phyloP scores from a whole-genome alignment of 2,113 vertebrate genomes.

The Macquaria australasica region DNA sequence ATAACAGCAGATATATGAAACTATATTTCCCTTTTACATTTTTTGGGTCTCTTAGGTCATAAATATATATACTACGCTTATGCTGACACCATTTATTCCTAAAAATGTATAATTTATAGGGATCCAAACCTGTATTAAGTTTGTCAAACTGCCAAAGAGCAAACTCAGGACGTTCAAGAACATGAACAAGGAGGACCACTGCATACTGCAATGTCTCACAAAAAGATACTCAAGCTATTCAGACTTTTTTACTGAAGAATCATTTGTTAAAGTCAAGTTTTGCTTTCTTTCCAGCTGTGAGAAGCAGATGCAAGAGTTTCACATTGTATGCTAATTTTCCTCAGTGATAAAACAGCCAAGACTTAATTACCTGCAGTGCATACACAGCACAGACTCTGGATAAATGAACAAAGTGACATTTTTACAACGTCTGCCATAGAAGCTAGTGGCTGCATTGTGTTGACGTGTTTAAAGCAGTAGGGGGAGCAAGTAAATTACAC shows the following conservation, averaged over 20 bases:
- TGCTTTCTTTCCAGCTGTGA: neutral
- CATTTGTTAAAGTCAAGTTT: neutral
- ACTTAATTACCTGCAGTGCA: constrained; percentile 20
- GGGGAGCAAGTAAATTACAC: constrained; percentile 20
- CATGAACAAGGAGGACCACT: neutral
- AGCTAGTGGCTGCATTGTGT: neutral
- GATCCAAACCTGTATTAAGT: neutral
- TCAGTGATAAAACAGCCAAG: constrained; percentile 25
- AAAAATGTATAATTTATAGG: neutral
- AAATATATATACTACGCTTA: neutral
- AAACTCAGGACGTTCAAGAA: too few relatives aligned
- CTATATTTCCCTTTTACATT: neutral
- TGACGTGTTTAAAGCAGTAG: constrained; percentile 37
- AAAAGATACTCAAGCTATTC: neutral
- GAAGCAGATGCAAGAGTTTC: neutral
- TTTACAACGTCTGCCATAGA: neutral
- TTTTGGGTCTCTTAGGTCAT: neutral
- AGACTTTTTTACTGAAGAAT: neutral
- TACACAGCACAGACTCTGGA: constrained; percentile 9
- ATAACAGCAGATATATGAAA: neutral
- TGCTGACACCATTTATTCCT: neutral
- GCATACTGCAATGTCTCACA: neutral
- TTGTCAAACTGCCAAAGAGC: neutral
- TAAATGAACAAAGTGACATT: neutral
- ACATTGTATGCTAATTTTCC: neutral